Evolutionary conservation across 2,888 invertebrate species (phyloP).

Genomic region (Anagyrus pseudococci): DNA sequence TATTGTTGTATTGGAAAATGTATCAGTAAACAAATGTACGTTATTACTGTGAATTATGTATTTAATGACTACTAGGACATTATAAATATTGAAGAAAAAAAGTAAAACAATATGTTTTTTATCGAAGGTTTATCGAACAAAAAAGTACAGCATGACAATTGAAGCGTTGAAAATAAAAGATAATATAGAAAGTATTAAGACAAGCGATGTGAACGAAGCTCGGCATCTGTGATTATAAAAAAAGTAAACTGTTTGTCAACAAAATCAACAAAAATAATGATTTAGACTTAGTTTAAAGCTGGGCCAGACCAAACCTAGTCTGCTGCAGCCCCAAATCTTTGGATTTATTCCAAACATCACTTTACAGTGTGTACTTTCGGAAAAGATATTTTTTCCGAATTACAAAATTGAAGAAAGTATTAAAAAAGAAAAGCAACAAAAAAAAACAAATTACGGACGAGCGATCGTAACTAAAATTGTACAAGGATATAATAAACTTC

Average conservation of each 20-base stretch:
- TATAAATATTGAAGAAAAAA: too few species aligned
- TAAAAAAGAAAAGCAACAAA: neutral
- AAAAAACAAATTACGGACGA: neutral
- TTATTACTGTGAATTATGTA: too few species aligned
- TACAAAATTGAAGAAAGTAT: neutral
- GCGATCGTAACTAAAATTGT: neutral
- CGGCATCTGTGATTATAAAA: slow-evolving; percentile 35
- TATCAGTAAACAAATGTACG: too few species aligned
- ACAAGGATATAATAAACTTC: neutral
- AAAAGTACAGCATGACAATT: neutral
- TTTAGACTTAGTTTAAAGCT: neutral
- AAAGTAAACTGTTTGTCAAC: slow-evolving; percentile 11
- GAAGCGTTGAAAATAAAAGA: neutral
- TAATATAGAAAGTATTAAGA: neutral
- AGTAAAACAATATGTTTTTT: too few species aligned
- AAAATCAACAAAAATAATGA: slow-evolving; percentile 1
- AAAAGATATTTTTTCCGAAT: neutral
- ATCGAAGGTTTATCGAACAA: too few species aligned
- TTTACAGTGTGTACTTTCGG: too few species aligned
- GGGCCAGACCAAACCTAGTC: too few species aligned
- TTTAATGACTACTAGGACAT: too few species aligned
- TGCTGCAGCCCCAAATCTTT: neutral
- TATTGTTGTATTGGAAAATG: too few species aligned
- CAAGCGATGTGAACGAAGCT: slow-evolving; percentile 25
- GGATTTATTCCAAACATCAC: neutral